Conservation (phyloP, 1,140 invertebrate species). For the Ridgeia piscesae region DNA sequence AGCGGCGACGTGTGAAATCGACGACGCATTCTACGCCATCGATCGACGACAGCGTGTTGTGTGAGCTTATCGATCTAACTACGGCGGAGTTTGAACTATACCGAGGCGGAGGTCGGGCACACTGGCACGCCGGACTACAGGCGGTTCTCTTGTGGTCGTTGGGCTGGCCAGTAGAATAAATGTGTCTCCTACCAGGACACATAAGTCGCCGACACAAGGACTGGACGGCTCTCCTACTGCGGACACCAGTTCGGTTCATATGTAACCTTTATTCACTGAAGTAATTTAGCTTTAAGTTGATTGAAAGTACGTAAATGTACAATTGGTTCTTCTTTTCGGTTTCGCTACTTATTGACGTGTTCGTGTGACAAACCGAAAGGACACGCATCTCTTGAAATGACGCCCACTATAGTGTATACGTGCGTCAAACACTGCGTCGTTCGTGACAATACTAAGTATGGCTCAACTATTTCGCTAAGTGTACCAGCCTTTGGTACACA, state of each 20-base stretch:
- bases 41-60: not conserved
- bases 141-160: too few relatives aligned
- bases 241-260: not conserved
- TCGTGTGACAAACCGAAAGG: not conserved
- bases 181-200: too few relatives aligned
- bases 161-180: too few relatives aligned
- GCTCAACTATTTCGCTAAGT: not conserved
- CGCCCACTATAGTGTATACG: too few relatives aligned
- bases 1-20: not conserved
- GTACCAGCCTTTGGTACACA: not conserved
- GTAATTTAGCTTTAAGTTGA: not conserved
- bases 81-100: not conserved
- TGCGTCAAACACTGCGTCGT: not conserved
- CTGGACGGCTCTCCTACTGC: not conserved
- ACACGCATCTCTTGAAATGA: not conserved
- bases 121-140: too few relatives aligned
- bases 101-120: not conserved
- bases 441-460: not conserved
- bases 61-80: not conserved
- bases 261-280: not conserved
- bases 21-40: not conserved
- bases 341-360: too few relatives aligned
- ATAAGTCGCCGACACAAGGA: too few relatives aligned
- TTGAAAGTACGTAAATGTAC: not conserved
- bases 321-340: not conserved